Base-by-base conservation (phyloP, 2,113 vertebrate species). In the Aegithalos caudatus region DNA sequence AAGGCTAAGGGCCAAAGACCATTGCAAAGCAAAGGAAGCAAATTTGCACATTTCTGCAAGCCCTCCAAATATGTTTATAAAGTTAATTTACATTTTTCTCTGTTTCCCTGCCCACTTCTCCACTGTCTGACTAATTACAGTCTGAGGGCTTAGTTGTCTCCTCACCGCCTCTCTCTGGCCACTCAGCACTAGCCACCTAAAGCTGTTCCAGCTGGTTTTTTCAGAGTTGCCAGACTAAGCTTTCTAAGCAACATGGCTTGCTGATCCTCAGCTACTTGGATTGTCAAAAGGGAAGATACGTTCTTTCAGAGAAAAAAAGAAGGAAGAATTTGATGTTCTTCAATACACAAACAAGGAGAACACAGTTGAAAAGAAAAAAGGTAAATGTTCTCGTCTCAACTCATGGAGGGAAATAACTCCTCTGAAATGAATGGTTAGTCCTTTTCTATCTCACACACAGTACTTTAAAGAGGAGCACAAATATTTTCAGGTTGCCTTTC, bases 341-440 rank as follows among this genome's bases (percentile, higher is more conserved):
- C 31, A 5, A 28, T 3, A 9, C 40, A 28, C 0, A 1, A 44
- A 58, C 7, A 35, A 66, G 7, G 56, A 15, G 1, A 1, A 23
- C 2, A 0, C 14, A 16, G n/a, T 69, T 51, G 42, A 44, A 70
- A 70, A 72, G 7, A 13, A 38, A 77, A 78, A 48, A 66, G 18
- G 4, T 22, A 31, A 50, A 83, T 2, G 9, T 47, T 9, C 35
- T 84, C 31, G 53, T 15, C 14, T 53, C 33, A 10, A 33, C 5
- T 5, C 7, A 7, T 10, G 19, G 14, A 81, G 60, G 31, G 53
- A 76, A 10, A 10, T 35, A 4, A 38, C 23, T 37, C 24, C 1
- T 0, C 27, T 83, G 31, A 57, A 64, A 61, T 11, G 9, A 27
- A 5, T 29, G 15, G 12, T 58, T 35, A 69, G 3, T 51, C 17